A percentile compares a stretch with the other conserved stretches of the same genome.
These are phyloP conservation scores for Poecilus cupreus DNA, from an alignment of 2,888 invertebrate genomes.

Conservation along the genomic window DNA sequence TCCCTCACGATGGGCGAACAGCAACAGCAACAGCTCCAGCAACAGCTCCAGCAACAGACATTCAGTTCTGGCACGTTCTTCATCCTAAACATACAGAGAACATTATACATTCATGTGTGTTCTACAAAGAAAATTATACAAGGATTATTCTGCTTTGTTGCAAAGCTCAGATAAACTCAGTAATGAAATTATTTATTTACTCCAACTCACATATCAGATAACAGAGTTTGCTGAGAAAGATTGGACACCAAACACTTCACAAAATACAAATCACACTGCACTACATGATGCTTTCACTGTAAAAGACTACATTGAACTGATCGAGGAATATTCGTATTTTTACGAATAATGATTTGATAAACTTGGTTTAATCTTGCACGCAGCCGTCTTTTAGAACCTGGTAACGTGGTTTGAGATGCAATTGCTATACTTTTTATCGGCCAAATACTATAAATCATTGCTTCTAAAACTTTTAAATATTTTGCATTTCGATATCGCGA, in stretches of 20 bases:
- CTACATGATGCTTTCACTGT: neutral
- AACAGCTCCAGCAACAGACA: too few relatives aligned
- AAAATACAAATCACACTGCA: too few relatives aligned
- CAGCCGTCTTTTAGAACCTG: neutral
- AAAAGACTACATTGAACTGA: neutral
- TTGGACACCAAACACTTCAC: too few relatives aligned
- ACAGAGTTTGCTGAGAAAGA: too few relatives aligned
- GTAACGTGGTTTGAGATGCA: too few relatives aligned
- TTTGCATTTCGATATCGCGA: too few relatives aligned
- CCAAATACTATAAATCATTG: conserved; percentile 4
- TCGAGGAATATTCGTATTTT: too few relatives aligned
- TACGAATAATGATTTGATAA: too few relatives aligned
- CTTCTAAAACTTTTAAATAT: neutral
- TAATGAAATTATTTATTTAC: neutral
- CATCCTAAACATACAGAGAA: neutral
- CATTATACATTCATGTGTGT: neutral
- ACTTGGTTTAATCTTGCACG: neutral
- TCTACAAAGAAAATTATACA: neutral
- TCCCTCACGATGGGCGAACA: neutral
- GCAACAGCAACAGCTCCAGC: too few relatives aligned
- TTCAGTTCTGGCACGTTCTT: neutral
- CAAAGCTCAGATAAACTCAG: neutral
- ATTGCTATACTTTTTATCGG: neutral
- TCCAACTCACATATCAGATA: neutral
- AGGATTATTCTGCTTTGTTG: neutral